Conservation (phyloP, 2,888 invertebrate species). For the Xanthorhoe spadicearia region DNA sequence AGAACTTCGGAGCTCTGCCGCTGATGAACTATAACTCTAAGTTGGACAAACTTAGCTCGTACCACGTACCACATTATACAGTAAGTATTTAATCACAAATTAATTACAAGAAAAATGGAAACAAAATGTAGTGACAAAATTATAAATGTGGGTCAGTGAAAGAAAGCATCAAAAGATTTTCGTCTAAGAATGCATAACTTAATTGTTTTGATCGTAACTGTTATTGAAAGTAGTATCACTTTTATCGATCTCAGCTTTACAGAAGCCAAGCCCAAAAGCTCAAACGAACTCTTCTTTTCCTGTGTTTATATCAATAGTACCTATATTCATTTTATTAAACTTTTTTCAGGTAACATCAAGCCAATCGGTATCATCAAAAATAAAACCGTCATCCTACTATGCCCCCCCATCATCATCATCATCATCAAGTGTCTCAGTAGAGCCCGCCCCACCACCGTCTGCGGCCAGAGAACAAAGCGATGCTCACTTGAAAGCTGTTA, state of each 20-base stretch:
- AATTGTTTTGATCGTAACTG: no score
- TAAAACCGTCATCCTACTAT: conserved; percentile 41
- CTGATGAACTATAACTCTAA: conserved; percentile 74
- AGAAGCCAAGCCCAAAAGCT: no score
- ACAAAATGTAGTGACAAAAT: neutral
- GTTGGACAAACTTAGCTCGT: conserved; percentile 70
- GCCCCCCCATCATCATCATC: conserved; percentile 46
- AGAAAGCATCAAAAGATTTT: neutral
- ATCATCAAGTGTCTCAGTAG: conserved; percentile 48
- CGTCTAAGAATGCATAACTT: no score
- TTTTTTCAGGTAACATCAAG: conserved; percentile 19
- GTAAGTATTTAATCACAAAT: conserved; percentile 60
- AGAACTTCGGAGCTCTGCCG: conserved; percentile 71
- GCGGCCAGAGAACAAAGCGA: conserved; percentile 70
- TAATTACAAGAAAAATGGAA: neutral
- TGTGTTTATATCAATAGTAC: no score
- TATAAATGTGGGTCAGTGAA: neutral
- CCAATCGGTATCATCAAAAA: conserved; percentile 2
- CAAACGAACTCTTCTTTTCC: no score
- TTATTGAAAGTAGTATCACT: no score
- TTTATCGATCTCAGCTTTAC: no score
- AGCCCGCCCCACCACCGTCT: conserved; percentile 64
- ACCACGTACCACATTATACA: conserved; percentile 77
- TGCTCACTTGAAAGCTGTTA: conserved; percentile 73
- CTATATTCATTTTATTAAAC: no score